Evolutionary conservation across 2,888 invertebrate genomes (phyloP).

Genomic region (Hypena proboscidalis): DNA sequence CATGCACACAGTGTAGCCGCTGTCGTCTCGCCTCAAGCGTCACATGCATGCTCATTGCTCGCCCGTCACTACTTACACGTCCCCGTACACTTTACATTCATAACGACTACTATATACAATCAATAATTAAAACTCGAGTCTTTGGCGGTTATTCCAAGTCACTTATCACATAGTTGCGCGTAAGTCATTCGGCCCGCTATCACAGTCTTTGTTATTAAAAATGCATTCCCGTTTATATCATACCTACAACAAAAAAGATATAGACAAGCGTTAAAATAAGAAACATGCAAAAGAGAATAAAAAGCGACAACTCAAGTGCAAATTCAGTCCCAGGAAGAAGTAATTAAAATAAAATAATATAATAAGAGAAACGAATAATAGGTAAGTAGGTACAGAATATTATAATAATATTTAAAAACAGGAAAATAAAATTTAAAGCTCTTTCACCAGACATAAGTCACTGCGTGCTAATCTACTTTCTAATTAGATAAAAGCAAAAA

Average conservation of each 20-base stretch:
- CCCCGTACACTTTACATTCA: conserved; percentile 45
- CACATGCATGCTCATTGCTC: conserved; percentile 73
- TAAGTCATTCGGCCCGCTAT: conserved; percentile 68
- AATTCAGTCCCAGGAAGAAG: background rate
- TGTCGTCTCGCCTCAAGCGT: conserved; percentile 52
- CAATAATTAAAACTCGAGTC: conserved; percentile 64
- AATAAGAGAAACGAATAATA: background rate
- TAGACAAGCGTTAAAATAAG: conserved; percentile 70
- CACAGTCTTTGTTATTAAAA: conserved; percentile 81
- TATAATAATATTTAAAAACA: no score
- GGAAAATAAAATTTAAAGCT: no score
- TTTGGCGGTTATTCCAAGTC: conserved; percentile 63
- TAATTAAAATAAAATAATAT: no score
- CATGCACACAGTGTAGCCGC: conserved; percentile 46
- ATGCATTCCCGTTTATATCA: conserved; percentile 77
- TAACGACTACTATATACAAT: conserved; percentile 62
- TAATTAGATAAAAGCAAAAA: no score
- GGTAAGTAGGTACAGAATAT: no score
- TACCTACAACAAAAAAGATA: conserved; percentile 83
- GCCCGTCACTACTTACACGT: conserved; percentile 40
- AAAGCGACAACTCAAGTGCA: conserved; percentile 25
- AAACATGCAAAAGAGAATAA: conserved; percentile 64
- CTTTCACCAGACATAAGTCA: no score
- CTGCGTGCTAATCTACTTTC: no score
- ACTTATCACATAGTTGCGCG: conserved; percentile 68